Evolutionary conservation across 2,113 vertebrate species (phyloP).

Genomic region (Anser brachyrhynchus): DNA sequence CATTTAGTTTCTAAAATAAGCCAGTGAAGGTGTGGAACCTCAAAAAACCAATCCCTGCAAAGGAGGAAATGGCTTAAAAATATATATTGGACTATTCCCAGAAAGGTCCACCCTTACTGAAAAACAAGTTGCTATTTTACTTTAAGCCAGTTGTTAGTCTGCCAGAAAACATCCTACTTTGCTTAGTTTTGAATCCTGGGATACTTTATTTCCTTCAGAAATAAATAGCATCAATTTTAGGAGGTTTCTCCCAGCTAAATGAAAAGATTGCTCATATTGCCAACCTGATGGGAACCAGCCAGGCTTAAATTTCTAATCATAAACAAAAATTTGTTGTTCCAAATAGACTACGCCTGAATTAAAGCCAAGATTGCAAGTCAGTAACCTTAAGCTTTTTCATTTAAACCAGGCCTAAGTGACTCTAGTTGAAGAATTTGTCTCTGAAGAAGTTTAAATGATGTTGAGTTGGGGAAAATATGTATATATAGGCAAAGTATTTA

Average conservation of each 20-base stretch:
- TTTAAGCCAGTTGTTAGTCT: constrained; percentile 37
- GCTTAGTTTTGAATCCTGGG: constrained; percentile 31
- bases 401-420: background rate
- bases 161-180: constrained; percentile 56
- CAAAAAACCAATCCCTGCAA: constrained; percentile 37
- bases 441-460: background rate
- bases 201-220: constrained; percentile 57
- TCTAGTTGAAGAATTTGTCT: background rate
- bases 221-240: constrained; percentile 43
- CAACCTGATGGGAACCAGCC: constrained; percentile 24
- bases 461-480: background rate
- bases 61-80: constrained; percentile 49
- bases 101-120: constrained; percentile 47
- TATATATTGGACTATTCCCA: constrained; percentile 34
- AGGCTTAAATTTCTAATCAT: constrained; percentile 11
- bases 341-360: background rate
- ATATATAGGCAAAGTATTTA: background rate
- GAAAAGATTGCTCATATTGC: constrained; percentile 35
- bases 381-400: background rate
- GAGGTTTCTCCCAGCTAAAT: constrained; percentile 24
- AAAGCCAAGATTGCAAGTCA: background rate
- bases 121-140: constrained; percentile 63
- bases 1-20: constrained; percentile 58
- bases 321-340: background rate
- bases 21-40: constrained; percentile 3